Percentiles rank a stretch among this genome's conserved stretches.
Conservation (phyloP, 2,888 invertebrate species). For the Erannis defoliaria region DNA sequence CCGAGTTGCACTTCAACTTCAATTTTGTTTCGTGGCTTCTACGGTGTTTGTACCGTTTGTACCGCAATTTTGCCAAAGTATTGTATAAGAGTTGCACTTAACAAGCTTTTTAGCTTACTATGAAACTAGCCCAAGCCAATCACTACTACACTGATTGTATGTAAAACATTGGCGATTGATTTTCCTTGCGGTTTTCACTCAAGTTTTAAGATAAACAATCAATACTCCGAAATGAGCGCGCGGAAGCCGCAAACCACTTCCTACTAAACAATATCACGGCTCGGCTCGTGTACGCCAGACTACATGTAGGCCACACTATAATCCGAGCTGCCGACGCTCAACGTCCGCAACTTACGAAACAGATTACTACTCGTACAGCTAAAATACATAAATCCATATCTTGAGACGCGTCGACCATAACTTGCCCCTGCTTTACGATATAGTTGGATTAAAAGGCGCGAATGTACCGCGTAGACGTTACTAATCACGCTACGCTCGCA, state of each 20-base stretch:
- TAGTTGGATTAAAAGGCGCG: slow-evolving; percentile 50
- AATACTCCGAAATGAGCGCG: background rate
- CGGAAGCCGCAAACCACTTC: slow-evolving; percentile 3
- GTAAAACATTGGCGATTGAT: too few relatives aligned
- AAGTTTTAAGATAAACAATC: background rate
- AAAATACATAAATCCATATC: slow-evolving; percentile 46
- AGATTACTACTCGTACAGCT: slow-evolving; percentile 21
- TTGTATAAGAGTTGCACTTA: too few relatives aligned
- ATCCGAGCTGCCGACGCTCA: slow-evolving; percentile 35
- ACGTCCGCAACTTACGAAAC: slow-evolving; percentile 26
- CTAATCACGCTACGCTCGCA: slow-evolving; percentile 56
- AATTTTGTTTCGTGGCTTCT: too few relatives aligned
- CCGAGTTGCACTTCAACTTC: too few relatives aligned
- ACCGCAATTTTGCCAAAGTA: too few relatives aligned
- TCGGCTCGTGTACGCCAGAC: too few relatives aligned
- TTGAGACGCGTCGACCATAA: slow-evolving; percentile 36
- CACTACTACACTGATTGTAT: too few relatives aligned
- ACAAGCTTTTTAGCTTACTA: too few relatives aligned
- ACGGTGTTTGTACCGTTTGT: too few relatives aligned
- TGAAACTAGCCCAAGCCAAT: too few relatives aligned
- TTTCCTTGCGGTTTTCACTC: too few relatives aligned
- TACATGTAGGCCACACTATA: slow-evolving; percentile 23
- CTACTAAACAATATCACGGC: background rate
- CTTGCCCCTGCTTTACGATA: slow-evolving; percentile 48
- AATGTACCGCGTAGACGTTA: slow-evolving; percentile 59